Base-by-base conservation (phyloP, 2,888 invertebrate genomes). In the Cheilosia soror region DNA sequence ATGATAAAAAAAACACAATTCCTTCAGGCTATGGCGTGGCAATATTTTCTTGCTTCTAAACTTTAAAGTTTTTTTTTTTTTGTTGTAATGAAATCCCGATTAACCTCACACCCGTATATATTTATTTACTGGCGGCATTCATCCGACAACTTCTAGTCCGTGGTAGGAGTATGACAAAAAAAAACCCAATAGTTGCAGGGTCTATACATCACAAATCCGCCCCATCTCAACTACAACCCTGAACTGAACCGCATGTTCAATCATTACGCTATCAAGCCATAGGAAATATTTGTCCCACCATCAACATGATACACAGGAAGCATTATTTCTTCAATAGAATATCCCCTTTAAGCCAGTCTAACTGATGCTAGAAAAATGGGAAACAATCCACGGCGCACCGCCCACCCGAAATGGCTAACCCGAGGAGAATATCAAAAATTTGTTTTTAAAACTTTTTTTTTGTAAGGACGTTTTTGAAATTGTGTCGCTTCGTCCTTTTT, bases 201-300 rank as follows among this genome's bases (percentile, higher is more conserved):
- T 20, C 27, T 27, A 51, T 49, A 31, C 33, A 51, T 60, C 40
- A 62, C 40, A 62, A 40, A 40, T 44, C 47, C 6, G 7, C 55
- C 11, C 25, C 49, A 25, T 1, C 49, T 27, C 51, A 11, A 27
- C 51, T 51, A 27, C 51, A 31, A 57, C 44, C 29, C 42, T 13
- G 49, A 49, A 73, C 42, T 13, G 49, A 49, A 73, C 77, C 83
- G 68, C 83, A 78, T 78, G 77, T 68, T 78, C 78, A 62, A 83
- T 78, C 82, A 78, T 73, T 72, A 68, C 66, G 51, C 58, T 66
- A 77, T 57, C 71, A 77, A 72, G 66, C 63, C 40, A 71, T 57
- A 58, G 53, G 53, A 71, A 66, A 66, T 72, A 76, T 72, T 72
- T 62, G 78, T 49, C 49, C 68, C 47, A 44, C 66, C 71, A 76